Evolutionary conservation across 2,888 invertebrate genomes (phyloP).

Genomic region (Spodoptera exigua): DNA sequence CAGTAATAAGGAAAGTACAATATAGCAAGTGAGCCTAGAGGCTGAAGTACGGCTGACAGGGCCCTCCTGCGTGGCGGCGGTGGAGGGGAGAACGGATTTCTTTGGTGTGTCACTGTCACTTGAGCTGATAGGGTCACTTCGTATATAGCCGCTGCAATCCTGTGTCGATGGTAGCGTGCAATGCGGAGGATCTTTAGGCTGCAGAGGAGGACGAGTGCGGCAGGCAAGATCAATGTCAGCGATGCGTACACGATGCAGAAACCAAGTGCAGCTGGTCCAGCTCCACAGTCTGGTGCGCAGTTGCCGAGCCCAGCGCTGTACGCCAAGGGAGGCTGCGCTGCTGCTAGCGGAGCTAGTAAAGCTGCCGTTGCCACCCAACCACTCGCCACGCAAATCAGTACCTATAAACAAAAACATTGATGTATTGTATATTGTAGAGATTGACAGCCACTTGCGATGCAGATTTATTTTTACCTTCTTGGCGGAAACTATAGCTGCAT

Average conservation of each 20-base stretch:
- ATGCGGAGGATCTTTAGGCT: constrained; percentile 92
- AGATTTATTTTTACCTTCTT: constrained; percentile 85
- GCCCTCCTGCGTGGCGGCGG: constrained; percentile 91
- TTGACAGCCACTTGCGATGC: too few species aligned
- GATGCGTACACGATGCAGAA: constrained; percentile 91
- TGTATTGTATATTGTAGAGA: background rate
- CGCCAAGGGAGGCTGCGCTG: constrained; percentile 86
- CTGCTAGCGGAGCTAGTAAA: constrained; percentile 91
- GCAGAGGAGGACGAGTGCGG: constrained; percentile 91
- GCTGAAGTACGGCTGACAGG: constrained; percentile 91
- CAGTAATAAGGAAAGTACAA: constrained; percentile 94
- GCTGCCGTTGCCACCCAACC: constrained; percentile 91
- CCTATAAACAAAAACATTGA: constrained; percentile 74
- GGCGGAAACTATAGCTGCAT: constrained; percentile 93
- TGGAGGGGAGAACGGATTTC: constrained; percentile 93
- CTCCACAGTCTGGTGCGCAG: constrained; percentile 92
- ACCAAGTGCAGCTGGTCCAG: constrained; percentile 89
- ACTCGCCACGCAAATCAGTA: constrained; percentile 90
- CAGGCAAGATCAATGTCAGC: constrained; percentile 91
- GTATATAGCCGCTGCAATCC: constrained; percentile 95
- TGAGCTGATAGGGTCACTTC: constrained; percentile 95
- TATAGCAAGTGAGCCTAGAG: constrained; percentile 92
- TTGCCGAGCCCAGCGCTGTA: constrained; percentile 88
- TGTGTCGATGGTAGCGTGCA: constrained; percentile 93
- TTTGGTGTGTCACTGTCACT: constrained; percentile 94